Evolutionary conservation across 2,113 vertebrate genomes (phyloP).

Genomic region (Psittacus erithacus): DNA sequence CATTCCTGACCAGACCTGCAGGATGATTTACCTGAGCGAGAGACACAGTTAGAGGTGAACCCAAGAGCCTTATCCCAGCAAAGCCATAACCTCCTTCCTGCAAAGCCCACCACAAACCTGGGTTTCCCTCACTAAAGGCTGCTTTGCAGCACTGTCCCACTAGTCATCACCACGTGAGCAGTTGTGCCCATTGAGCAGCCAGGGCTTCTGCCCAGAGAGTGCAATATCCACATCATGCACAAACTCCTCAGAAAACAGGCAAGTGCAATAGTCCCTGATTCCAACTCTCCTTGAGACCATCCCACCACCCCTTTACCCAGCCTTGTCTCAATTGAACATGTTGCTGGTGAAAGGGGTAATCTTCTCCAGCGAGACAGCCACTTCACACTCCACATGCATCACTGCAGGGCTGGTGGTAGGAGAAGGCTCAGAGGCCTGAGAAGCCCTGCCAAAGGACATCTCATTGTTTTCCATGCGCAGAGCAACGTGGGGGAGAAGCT

Average conservation of each 20-base stretch:
- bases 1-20: not conserved
- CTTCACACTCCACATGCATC: not conserved
- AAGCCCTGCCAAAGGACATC: not conserved
- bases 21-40: not conserved
- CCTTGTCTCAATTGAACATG: not conserved
- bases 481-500: not conserved
- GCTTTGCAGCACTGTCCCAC: not conserved
- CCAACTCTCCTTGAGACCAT: fast-evolving
- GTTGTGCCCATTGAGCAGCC: not conserved
- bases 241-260: not conserved
- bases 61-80: not conserved
- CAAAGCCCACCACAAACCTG: not conserved
- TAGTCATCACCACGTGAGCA: not conserved
- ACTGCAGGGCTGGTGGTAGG: fast-evolving
- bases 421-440: not conserved
- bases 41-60: not conserved
- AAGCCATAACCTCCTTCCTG: not conserved
- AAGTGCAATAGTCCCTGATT: not conserved
- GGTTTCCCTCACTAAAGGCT: not conserved
- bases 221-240: not conserved
- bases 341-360: conserved; percentile 52
- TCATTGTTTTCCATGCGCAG: not conserved
- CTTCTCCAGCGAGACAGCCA: conserved; percentile 21
- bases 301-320: not conserved
- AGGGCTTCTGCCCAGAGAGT: not conserved